Evolutionary conservation across 2,113 vertebrate genomes (phyloP).

Genomic region (Heterotis niloticus): DNA sequence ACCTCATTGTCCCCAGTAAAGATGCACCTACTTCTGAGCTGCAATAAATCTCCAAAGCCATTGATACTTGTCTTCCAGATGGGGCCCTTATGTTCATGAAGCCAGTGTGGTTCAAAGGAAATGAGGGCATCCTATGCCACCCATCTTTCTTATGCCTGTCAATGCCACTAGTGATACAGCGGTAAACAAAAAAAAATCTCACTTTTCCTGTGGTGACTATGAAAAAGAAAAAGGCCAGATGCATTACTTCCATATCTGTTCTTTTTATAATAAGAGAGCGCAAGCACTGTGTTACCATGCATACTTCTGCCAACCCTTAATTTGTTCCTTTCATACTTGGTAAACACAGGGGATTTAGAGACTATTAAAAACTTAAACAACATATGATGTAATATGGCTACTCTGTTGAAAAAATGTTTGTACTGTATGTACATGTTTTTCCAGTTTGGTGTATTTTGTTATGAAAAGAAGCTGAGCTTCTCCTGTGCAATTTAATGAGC

Average conservation of each 20-base stretch:
- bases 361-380: no score
- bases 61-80: conserved; percentile 4
- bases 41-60: neutral
- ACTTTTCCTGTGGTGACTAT: neutral
- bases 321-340: neutral
- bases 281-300: neutral
- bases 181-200: neutral
- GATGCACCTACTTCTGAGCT: conserved; percentile 54
- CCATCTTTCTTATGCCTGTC: neutral
- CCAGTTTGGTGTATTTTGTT: no score
- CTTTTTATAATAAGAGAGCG: neutral
- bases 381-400: no score
- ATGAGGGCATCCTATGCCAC: neutral
- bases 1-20: conserved; percentile 64
- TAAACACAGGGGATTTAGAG: no score
- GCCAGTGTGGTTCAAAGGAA: neutral
- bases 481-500: no score
- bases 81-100: neutral
- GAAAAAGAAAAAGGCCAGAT: no score
- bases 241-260: neutral
- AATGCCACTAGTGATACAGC: no score
- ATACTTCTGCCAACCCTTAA: neutral
- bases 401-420: no score
- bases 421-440: no score
- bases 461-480: no score